These are phyloP conservation scores for Arge pagana DNA, from an alignment of 2,888 invertebrate species.

Conservation along the genomic window DNA sequence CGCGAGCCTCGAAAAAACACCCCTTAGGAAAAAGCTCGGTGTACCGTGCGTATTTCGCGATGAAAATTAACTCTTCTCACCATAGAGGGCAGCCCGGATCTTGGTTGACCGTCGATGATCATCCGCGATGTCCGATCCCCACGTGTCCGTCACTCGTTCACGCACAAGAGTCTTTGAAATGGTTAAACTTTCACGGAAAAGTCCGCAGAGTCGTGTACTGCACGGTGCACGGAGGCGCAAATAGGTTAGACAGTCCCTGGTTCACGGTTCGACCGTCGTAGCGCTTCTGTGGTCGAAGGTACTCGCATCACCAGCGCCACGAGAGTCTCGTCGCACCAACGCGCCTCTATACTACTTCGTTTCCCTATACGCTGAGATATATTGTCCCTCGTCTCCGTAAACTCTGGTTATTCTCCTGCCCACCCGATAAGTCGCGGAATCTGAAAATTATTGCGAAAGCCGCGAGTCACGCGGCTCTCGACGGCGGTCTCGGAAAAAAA, in stretches of 20 bases:
- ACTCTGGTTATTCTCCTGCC: too few relatives aligned
- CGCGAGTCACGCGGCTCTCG: too few relatives aligned
- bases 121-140: not conserved
- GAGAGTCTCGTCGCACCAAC: slow-evolving; percentile 17
- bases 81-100: slow-evolving; percentile 8
- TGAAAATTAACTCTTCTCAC: slow-evolving; percentile 2
- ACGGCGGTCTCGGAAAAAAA: too few relatives aligned
- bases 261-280: slow-evolving; percentile 15
- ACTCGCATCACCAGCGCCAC: slow-evolving; percentile 19
- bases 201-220: slow-evolving; percentile 14
- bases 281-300: slow-evolving; percentile 16
- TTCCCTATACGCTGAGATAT: slow-evolving; percentile 6
- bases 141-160: slow-evolving; percentile 16
- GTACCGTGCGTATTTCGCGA: not conserved
- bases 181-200: slow-evolving; percentile 1
- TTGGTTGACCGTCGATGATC: not conserved
- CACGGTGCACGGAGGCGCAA: slow-evolving; percentile 20
- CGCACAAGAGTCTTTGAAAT: slow-evolving; percentile 1
- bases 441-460: too few relatives aligned
- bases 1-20: not conserved
- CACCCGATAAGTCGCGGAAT: too few relatives aligned
- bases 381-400: too few relatives aligned
- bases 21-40: slow-evolving; percentile 1
- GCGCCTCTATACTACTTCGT: slow-evolving; percentile 11
- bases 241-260: slow-evolving; percentile 14